These are phyloP conservation scores for Pterocles orientalis DNA, from an alignment of 2,113 vertebrate species.

Conservation along the genomic window DNA sequence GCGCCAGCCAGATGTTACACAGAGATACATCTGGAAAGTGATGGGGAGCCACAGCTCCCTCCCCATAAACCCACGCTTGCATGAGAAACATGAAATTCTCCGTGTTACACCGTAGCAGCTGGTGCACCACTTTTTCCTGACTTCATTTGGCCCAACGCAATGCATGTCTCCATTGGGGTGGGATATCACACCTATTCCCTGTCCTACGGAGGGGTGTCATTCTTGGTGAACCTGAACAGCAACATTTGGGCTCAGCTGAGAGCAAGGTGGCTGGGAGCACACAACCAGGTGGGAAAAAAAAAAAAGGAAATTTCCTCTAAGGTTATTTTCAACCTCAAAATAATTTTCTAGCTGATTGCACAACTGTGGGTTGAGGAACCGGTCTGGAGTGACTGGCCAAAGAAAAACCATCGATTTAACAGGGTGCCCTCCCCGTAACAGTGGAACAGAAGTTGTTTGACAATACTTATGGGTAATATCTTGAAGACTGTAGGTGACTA, in stretches of 20 bases:
- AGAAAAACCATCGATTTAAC: not conserved
- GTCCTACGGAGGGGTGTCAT: not conserved
- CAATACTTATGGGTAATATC: conserved; percentile 25
- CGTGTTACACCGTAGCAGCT: not conserved
- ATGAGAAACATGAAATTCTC: not conserved
- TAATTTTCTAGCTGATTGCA: not conserved
- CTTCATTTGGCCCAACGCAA: not conserved
- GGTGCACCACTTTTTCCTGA: not conserved
- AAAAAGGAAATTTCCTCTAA: not conserved
- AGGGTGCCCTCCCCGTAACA: not conserved
- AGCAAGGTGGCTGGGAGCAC: not conserved
- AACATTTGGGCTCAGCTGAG: not conserved
- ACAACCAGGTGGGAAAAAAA: not conserved
- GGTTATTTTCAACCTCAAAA: not conserved
- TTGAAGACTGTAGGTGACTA: conserved; percentile 32
- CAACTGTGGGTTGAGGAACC: conserved; percentile 1
- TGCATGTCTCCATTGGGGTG: not conserved
- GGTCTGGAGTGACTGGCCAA: not conserved
- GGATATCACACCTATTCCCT: rapidly evolving
- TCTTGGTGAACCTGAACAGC: not conserved
- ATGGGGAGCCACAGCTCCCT: not conserved
- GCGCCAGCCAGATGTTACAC: rapidly evolving
- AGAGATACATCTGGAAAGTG: not conserved
- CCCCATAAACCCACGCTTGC: not conserved
- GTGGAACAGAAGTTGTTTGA: conserved; percentile 25